Evolutionary conservation across 2,113 vertebrate species (phyloP), one percentile per base, ranked within the genome.

Genomic region (Urocynchramus pylzowi): DNA sequence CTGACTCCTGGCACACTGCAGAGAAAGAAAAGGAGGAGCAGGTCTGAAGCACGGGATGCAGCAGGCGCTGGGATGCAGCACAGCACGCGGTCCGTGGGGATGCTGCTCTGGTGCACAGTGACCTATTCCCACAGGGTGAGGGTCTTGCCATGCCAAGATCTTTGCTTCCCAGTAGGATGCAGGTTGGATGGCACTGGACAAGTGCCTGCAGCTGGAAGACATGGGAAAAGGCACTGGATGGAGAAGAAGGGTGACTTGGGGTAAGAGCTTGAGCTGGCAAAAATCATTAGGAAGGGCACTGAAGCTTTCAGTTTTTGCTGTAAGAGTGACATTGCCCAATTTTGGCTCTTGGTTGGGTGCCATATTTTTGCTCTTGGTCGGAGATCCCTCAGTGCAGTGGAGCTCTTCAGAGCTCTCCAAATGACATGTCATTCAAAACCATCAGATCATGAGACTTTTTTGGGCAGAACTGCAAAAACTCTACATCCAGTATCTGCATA

Each of bases 21-120:
- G 70, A 56, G 61, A 67, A 31, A 50, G 61, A 31, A 59, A 54
- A 86, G 67, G 45, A 93, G 67, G 21, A 76, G 76, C 61, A 49
- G 56, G 47, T 67, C 67, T 71, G 87, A 67, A 61, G n/a, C 65
- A 44, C 0, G 1, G 52, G 10, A 2, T 22, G 50, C 86, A 53
- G 78, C 42, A 67, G 83, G 79, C 2, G 0, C 0, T 28, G 50
- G 74, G 74, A 84, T 49, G 82, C 2, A 1, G 60, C 60, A 56
- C 2, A 27, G 27, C 60, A 33, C 50, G 1, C 0, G 0, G 0
- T 7, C 37, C n/a, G 1, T 0, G 15, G 37, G n/a, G 56, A 41
- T 28, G 70, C 69, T 33, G 75, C 61, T 75, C 47, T 1, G 0
- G 21, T 11, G 56, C n/a, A 14, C 27, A 35, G 37, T 1, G 3